Evolutionary conservation across 2,113 vertebrate genomes (phyloP).

Genomic region (Vombatus ursinus): DNA sequence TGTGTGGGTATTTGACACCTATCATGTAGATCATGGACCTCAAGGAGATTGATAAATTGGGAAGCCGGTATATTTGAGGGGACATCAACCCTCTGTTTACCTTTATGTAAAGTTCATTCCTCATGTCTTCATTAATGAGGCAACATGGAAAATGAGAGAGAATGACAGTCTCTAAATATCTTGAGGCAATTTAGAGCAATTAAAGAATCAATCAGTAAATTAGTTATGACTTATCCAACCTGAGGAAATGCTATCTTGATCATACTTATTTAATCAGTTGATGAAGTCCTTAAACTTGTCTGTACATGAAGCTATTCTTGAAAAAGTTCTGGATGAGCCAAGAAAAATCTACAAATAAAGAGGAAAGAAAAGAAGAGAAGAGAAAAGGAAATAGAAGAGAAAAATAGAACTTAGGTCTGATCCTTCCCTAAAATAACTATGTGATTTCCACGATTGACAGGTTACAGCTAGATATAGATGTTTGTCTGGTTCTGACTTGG

Average conservation of each 20-base stretch:
- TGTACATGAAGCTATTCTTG: not conserved
- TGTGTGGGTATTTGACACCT: not conserved
- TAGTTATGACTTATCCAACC: not conserved
- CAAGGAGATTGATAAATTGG: not conserved
- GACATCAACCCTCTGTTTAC: not conserved
- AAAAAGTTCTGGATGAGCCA: not conserved
- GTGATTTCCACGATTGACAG: not conserved
- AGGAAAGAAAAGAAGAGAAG: not conserved
- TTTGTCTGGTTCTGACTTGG: not conserved
- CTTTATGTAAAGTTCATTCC: not conserved
- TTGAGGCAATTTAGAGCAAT: conserved; percentile 34
- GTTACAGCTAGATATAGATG: not conserved
- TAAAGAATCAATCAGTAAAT: not conserved
- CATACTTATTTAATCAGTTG: conserved; percentile 5
- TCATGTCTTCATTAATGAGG: not conserved
- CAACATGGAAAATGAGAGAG: rapidly evolving
- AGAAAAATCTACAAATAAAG: not conserved
- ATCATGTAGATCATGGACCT: not conserved
- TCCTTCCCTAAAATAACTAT: not conserved
- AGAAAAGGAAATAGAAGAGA: not conserved
- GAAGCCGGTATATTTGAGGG: not conserved
- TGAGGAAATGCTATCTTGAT: not conserved
- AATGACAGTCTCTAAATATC: not conserved
- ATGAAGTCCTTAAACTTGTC: conserved; percentile 3
- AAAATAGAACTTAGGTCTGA: not conserved